phyloP scores from a whole-genome alignment of 2,888 invertebrate genomes.

The Anagyrus pseudococci region DNA sequence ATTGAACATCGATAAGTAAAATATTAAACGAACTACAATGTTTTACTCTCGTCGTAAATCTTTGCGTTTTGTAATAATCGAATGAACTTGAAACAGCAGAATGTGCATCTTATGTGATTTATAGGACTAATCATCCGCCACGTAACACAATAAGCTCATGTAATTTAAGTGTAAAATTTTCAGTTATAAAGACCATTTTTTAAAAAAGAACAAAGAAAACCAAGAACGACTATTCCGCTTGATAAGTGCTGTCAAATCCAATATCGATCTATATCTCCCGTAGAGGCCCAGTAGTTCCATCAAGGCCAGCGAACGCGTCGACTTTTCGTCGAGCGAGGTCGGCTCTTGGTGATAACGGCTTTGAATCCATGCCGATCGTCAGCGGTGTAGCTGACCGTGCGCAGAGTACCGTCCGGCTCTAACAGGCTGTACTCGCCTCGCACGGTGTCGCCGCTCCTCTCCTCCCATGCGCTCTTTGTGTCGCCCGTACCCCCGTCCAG shows the following conservation, averaged over 20 bases:
- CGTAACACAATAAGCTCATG: not conserved
- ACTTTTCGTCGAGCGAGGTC: too few species aligned
- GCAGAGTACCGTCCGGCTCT: conserved; percentile 52
- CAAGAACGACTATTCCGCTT: too few species aligned
- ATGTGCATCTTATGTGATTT: too few species aligned
- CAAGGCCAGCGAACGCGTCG: too few species aligned
- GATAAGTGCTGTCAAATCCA: too few species aligned
- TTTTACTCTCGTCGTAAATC: too few species aligned
- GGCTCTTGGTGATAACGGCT: conserved; percentile 50
- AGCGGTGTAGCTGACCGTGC: conserved; percentile 53
- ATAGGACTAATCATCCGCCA: too few species aligned
- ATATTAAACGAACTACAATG: not conserved
- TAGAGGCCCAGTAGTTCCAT: too few species aligned
- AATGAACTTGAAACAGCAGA: too few species aligned
- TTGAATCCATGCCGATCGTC: conserved; percentile 53
- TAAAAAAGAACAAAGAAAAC: not conserved
- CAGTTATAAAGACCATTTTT: not conserved
- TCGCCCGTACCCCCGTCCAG: conserved; percentile 54
- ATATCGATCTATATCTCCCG: too few species aligned
- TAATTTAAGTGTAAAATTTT: not conserved
- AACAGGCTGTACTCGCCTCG: conserved; percentile 55
- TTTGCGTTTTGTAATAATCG: too few species aligned
- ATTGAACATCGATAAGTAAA: not conserved
- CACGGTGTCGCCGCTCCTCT: conserved; percentile 52
- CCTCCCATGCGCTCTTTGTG: conserved; percentile 55